Conservation (phyloP, 2,113 vertebrate genomes). For the Chamaea fasciata region DNA sequence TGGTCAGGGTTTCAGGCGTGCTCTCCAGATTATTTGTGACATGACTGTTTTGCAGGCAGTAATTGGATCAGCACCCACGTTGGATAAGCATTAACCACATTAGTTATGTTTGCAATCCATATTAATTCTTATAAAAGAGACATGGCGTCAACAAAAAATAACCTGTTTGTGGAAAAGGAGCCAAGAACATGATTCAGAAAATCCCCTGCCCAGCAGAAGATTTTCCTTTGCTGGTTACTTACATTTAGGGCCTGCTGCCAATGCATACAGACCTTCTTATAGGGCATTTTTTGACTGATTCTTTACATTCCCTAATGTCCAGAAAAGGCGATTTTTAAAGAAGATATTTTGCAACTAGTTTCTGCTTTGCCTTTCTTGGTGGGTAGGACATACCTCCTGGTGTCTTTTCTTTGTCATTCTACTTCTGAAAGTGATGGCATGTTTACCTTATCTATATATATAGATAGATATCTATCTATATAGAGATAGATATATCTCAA, state of each 20-base stretch:
- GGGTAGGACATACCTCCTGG: neutral
- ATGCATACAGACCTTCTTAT: neutral
- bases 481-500: too few species aligned
- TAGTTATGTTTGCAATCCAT: neutral
- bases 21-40: neutral
- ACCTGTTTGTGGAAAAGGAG: neutral
- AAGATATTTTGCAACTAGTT: neutral
- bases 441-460: neutral
- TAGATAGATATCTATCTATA: too few species aligned
- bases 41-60: neutral
- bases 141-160: neutral
- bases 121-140: neutral
- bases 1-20: neutral
- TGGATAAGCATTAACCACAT: neutral
- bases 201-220: neutral
- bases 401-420: neutral
- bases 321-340: neutral
- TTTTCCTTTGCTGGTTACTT: neutral
- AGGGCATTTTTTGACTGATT: neutral
- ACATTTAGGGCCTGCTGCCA: neutral
- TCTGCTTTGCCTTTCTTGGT: neutral
- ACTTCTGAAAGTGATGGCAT: neutral
- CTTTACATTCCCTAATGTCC: neutral
- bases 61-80: neutral
- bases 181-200: neutral